phyloP scores from a whole-genome alignment of 2,797 vertebrate genomes.

The Neosilurus hyrtlii region DNA sequence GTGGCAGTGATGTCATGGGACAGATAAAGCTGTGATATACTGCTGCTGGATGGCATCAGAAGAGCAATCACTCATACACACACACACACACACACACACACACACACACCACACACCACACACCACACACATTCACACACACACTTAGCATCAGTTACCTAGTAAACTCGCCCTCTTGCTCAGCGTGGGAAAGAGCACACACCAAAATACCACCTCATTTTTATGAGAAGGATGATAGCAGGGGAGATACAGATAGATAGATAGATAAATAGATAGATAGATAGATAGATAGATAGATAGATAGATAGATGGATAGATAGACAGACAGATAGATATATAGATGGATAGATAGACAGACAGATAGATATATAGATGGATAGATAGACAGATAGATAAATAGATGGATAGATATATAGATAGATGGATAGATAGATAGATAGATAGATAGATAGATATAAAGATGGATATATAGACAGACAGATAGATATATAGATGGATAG shows the following conservation, averaged over 20 bases:
- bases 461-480: background rate
- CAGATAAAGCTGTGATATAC: conserved; percentile 64
- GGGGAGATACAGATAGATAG: background rate
- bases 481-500: background rate
- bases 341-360: no score
- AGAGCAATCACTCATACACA: conserved; percentile 61
- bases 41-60: conserved; percentile 48
- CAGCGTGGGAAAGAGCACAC: conserved; percentile 66
- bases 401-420: no score
- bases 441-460: no score
- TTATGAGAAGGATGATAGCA: conserved; percentile 40
- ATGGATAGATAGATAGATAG: no score
- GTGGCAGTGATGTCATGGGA: conserved; percentile 56
- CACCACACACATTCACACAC: background rate
- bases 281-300: background rate
- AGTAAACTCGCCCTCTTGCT: conserved; percentile 35
- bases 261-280: background rate
- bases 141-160: conserved; percentile 42
- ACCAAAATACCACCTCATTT: conserved; percentile 58
- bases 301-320: background rate
- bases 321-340: background rate
- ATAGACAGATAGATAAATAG: no score
- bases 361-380: no score
- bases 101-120: conserved; percentile 3
- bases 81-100: conserved; percentile 11